Evolutionary conservation across 2,888 invertebrate species (phyloP).

Genomic region (Hemithea aestivaria): DNA sequence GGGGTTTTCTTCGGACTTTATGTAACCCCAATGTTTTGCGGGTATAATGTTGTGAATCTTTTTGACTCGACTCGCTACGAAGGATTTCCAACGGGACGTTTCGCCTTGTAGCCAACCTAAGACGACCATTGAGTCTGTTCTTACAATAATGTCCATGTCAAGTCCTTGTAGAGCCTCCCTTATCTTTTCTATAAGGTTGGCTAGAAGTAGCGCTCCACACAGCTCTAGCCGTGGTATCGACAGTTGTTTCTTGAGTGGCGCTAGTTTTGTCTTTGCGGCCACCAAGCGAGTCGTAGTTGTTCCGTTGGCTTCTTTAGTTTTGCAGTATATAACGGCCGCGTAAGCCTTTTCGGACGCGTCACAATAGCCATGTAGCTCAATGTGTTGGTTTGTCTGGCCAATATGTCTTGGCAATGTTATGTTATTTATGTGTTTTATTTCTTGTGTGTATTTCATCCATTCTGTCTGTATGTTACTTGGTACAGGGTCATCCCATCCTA

Average conservation of each 20-base stretch:
- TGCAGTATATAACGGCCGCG: constrained; percentile 6
- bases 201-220: constrained; percentile 6
- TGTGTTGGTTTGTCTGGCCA: not conserved
- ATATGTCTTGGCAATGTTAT: constrained; percentile 10
- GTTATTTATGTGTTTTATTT: constrained; percentile 2
- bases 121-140: constrained; percentile 20
- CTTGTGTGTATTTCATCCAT: constrained; percentile 5
- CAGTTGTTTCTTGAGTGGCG: not conserved
- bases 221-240: constrained; percentile 5
- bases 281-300: no score
- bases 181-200: constrained; percentile 2
- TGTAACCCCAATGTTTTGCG: constrained; percentile 2
- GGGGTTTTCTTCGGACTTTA: constrained; percentile 21
- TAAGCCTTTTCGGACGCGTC: constrained; percentile 1
- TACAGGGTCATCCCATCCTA: constrained; percentile 15
- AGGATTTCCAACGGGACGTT: constrained; percentile 17
- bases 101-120: constrained; percentile 22
- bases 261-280: constrained; percentile 7
- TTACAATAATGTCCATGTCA: no score
- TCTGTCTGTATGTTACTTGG: constrained; percentile 1
- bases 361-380: constrained; percentile 5
- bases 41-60: constrained; percentile 10
- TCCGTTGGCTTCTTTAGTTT: no score
- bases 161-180: not conserved
- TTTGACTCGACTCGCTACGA: constrained; percentile 19